phyloP scores from a whole-genome alignment of 2,797 vertebrate genomes.

The Dicrostonyx torquatus region DNA sequence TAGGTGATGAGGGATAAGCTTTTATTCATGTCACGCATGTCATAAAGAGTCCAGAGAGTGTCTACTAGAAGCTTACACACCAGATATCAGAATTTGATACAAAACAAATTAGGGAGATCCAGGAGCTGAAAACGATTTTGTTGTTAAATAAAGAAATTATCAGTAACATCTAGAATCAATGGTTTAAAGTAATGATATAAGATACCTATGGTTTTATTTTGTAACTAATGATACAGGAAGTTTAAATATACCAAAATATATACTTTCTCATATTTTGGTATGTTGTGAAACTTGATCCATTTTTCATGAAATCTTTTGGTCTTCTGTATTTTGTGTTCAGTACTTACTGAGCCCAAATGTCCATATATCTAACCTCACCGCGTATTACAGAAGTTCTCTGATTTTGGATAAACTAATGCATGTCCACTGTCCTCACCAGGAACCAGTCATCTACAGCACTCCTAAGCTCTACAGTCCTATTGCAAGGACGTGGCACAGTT shows the following conservation, averaged over 20 bases:
- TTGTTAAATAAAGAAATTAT: neutral
- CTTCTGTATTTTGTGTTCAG: neutral
- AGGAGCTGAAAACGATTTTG: neutral
- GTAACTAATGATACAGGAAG: neutral
- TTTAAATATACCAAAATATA: neutral
- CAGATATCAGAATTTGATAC: neutral
- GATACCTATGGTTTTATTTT: neutral
- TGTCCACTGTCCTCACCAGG: neutral
- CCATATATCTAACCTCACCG: accelerated
- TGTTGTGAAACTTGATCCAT: neutral
- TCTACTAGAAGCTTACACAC: neutral
- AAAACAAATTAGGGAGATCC: neutral
- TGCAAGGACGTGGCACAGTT: neutral
- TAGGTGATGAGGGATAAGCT: neutral
- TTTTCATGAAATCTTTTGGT: neutral
- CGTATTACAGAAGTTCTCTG: neutral
- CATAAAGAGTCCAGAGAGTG: neutral
- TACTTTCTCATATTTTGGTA: neutral
- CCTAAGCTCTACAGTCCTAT: neutral
- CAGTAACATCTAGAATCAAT: neutral
- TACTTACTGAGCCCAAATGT: neutral
- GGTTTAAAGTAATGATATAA: neutral
- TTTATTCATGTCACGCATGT: neutral
- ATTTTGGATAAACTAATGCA: neutral
- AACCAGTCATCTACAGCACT: neutral